Percentiles rank a stretch among this genome's conserved stretches.
These are phyloP conservation scores for Leucoptera coffeella DNA, from an alignment of 2,888 invertebrate genomes.

Conservation along the genomic window DNA sequence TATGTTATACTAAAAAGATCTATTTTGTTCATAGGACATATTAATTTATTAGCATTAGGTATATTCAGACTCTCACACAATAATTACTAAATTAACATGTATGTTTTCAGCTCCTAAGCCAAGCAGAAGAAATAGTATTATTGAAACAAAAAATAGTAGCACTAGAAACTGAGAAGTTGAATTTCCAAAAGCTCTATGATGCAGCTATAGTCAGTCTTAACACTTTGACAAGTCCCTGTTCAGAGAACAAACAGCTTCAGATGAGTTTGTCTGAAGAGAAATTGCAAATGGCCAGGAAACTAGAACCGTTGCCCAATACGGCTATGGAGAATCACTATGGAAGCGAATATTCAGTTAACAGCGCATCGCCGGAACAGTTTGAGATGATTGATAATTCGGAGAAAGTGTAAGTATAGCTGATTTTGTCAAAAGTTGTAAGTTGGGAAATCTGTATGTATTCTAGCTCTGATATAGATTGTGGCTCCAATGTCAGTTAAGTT, in stretches of 20 bases:
- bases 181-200: constrained; percentile 49
- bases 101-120: constrained; percentile 22
- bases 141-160: constrained; percentile 47
- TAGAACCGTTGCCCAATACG: constrained; percentile 26
- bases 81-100: background rate
- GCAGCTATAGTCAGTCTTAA: constrained; percentile 43
- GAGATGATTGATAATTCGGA: constrained; percentile 48
- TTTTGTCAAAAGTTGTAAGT: too few species aligned
- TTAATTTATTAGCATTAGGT: too few species aligned
- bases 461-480: too few species aligned
- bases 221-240: constrained; percentile 34
- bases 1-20: too few species aligned
- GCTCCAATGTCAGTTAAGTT: too few species aligned
- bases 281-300: constrained; percentile 11
- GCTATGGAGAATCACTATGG: constrained; percentile 45
- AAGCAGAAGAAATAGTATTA: constrained; percentile 50
- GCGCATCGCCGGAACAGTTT: constrained; percentile 57
- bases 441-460: too few species aligned
- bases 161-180: constrained; percentile 52
- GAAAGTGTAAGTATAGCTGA: too few species aligned
- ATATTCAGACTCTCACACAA: too few species aligned
- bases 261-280: constrained; percentile 27
- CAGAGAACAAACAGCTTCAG: constrained; percentile 26
- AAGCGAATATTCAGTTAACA: constrained; percentile 43
- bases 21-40: too few species aligned